Base-by-base conservation (phyloP, 2,888 invertebrate genomes). In the Xestia rhomboidea region DNA sequence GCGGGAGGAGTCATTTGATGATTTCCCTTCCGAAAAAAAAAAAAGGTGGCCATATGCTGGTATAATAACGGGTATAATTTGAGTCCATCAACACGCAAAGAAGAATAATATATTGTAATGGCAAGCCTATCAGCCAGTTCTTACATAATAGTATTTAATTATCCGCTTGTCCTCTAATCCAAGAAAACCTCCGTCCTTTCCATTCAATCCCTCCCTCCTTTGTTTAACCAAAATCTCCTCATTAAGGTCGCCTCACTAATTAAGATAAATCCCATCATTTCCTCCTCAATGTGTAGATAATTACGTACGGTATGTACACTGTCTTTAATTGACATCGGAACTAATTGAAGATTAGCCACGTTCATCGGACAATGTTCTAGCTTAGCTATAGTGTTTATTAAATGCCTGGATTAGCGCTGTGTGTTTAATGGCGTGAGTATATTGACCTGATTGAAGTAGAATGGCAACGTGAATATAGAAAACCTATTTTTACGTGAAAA, bases 271-370 rank as follows among this genome's bases (percentile, higher is more conserved):
- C 30, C 51, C 46, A 41, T 75, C 1, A 69, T 81, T 64, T 51
- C 44, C 54, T 73, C 11, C 13, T 38, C 62, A 54, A 54, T 68
- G 49, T 57, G 18, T 57, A 34, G 18, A 62, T 74, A 75, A 72
- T 54, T 54, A 66, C 41, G 49, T 49, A 66, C 54, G 30, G 34
- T 73, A 15, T 54, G 69, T 69, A 69, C 49, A 34, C 38, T n/a
- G 69, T 49, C 54, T 69, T 73, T 70, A 84, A 84, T 84, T 73
- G 77, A 57, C 66, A 62, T 70, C 57, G 7, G 24, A 70, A 76
- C 73, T 83, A 76, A 83, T 85, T 76, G 81, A 73, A 87, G 87
- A 87, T 85, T 90, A 83, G 57, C 62, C 46, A 66, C 82, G 49
- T 46, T 46, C 46, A n/a, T 38, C 57, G 46, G 11, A 73, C 68